Percentiles rank a stretch among this genome's conserved stretches.
Conservation (phyloP, 2,888 invertebrate species). For the Buathra laborator region DNA sequence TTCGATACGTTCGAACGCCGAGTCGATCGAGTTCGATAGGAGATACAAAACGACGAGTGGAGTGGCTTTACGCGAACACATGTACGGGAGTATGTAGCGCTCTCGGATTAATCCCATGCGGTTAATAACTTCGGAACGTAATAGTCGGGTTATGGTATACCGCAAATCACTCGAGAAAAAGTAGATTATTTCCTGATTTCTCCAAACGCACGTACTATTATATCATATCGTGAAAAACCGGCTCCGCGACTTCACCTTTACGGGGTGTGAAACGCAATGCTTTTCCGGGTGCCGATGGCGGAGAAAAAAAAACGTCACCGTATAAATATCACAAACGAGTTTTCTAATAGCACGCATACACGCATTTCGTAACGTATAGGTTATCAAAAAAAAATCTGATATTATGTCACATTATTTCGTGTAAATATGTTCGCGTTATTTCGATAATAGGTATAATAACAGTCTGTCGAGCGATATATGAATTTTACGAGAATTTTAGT, state of each 20-base stretch:
- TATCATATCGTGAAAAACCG: neutral
- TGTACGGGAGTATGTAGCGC: neutral
- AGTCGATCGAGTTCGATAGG: neutral
- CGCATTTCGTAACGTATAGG: neutral
- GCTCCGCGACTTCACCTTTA: neutral
- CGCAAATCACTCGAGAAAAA: neutral
- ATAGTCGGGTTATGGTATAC: neutral
- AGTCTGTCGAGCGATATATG: neutral
- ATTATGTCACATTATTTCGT: neutral
- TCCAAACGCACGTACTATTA: constrained; percentile 7
- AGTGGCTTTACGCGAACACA: neutral
- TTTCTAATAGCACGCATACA: neutral
- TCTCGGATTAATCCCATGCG: neutral
- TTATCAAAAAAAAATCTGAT: neutral
- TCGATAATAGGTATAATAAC: neutral
- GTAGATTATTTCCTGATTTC: constrained; percentile 22
- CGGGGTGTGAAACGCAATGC: neutral
- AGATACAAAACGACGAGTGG: neutral
- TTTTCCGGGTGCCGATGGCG: constrained; percentile 20
- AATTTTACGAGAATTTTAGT: neutral
- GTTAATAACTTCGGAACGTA: neutral
- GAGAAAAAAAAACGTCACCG: neutral
- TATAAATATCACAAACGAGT: neutral
- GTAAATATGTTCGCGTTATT: neutral
- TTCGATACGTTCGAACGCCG: neutral